Evolutionary conservation across 2,888 invertebrate genomes (phyloP), one percentile per base, ranked within the genome.

Genomic region (Uropetala carovei): DNA sequence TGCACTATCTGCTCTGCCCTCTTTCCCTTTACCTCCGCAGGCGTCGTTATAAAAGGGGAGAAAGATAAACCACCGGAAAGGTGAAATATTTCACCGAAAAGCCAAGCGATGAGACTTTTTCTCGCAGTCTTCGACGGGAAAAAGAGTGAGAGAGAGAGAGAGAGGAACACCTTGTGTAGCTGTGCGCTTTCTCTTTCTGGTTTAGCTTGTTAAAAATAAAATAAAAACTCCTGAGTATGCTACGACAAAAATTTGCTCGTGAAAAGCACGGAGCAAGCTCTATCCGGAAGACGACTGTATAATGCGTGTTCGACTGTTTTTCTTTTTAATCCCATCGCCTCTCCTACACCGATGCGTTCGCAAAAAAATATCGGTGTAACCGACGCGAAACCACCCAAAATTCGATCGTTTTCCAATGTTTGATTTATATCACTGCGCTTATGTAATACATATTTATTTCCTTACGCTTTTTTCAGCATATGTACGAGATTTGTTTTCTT

Each of bases 81-180:
- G 68, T 18, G 68, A 68, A 68, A 68, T 68, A 68, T 68, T 68
- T 68, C 22, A 68, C 22, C 68, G 68, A 68, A 68, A 68, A 10
- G 68, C n/a, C 68, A n/a, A 18, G n/a, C 18, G 68, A 68, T 68
- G 68, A n/a, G 68, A 68, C 68, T 9, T 68, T 68, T 64, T 68
- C 43, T 68, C 22, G 68, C n/a, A 18, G n/a, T 68, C 68, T 68
- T 68, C 68, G 18, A 22, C 68, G n/a, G 18, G 18, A n/a, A n/a
- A 5, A 68, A 22, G 68, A n/a, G 64, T n/a, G n/a, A n/a, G n/a
- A 10, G 68, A 7, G n/a, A n/a, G 68, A n/a, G n/a, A 10, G 68
- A 7, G n/a, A n/a, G 68, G n/a, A 18, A 18, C n/a, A n/a, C 18
- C 14, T 5, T 5, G 43, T 43, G 43, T 43, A 43, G 43, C 43